Base-by-base conservation (phyloP, 2,888 invertebrate species). In the Harpalus rubripes region DNA sequence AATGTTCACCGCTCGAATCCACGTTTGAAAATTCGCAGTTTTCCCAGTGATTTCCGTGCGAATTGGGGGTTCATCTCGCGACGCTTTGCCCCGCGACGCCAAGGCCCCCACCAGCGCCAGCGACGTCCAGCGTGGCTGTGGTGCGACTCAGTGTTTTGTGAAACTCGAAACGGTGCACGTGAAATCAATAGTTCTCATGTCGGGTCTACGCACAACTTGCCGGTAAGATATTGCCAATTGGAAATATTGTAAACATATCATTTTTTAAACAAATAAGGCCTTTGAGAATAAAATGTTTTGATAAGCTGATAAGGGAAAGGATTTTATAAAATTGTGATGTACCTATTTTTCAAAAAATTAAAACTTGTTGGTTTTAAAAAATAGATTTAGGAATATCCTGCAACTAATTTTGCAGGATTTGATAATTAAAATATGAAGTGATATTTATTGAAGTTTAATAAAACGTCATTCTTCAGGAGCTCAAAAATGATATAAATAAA, bases 161-260 rank as follows among this genome's bases (percentile, higher is more conserved):
- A 78, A 63, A 78, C 84, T 78, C 65, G 65, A 26, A 65, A 41
- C 41, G 15, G 44, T 84, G 78, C 84, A 84, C 84, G 84, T 84
- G 84, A 63, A 83, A 84, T 84, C 84, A 84, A 84, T 84, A 84
- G 32, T 83, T 8, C 26, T 63, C 15, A 84, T 84, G 84, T 84
- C 84, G 26, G 84, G 78, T 7, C 78, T 84, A 63, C 76, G 84
- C 78, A 84, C 84, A 52, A 84, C 78, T 52, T 84, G 78, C 78
- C 84, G 84, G 84, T 84, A 78, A 78, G 78, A 12, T 18, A 61
- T 12, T 52, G 44, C 10, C 12, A 12, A 52, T 10, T 32, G 2
- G 0, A 32, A 52, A 52, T 52, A n/a, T n/a, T n/a, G 12, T 52
- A 12, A 8, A 52, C 5, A 32, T 3, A 32, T 32, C 4, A 32